These are phyloP conservation scores for Nasonia giraulti DNA, from an alignment of 1,140 invertebrate species.

Conservation along the genomic window DNA sequence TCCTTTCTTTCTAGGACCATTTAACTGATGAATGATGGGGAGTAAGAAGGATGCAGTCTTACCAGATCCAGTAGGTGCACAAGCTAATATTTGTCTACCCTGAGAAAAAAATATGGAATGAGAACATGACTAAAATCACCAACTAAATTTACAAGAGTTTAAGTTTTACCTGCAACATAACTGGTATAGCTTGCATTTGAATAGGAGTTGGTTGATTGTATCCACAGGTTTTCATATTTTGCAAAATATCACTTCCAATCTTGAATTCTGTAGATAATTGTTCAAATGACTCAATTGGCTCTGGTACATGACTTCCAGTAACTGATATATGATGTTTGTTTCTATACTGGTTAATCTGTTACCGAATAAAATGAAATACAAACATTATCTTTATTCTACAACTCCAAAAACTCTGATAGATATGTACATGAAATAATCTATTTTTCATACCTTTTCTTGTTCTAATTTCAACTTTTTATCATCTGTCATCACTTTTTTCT, in stretches of 20 bases:
- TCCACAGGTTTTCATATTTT: constrained; percentile 84
- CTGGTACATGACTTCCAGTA: constrained; percentile 84
- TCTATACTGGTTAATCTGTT: constrained; percentile 82
- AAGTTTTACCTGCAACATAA: constrained; percentile 83
- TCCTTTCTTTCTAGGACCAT: constrained; percentile 79
- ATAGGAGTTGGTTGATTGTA: constrained; percentile 92
- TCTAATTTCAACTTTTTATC: constrained; percentile 71
- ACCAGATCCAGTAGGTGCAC: constrained; percentile 93
- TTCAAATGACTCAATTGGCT: constrained; percentile 84
- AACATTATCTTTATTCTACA: constrained; percentile 30
- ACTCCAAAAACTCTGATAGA: constrained; percentile 19
- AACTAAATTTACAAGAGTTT: neutral
- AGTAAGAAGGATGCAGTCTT: constrained; percentile 92
- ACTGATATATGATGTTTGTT: constrained; percentile 86
- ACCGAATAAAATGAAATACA: constrained; percentile 52
- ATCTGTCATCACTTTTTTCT: constrained; percentile 67
- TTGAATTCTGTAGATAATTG: constrained; percentile 77
- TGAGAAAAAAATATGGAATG: constrained; percentile 65
- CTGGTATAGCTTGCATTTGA: constrained; percentile 95
- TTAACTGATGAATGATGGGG: constrained; percentile 84
- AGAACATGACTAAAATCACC: constrained; percentile 25
- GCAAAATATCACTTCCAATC: constrained; percentile 78
- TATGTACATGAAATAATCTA: neutral
- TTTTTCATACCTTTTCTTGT: constrained; percentile 72
- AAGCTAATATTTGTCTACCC: constrained; percentile 91